These are phyloP conservation scores for Oligia latruncula DNA, from an alignment of 2,888 invertebrate species.

Conservation along the genomic window DNA sequence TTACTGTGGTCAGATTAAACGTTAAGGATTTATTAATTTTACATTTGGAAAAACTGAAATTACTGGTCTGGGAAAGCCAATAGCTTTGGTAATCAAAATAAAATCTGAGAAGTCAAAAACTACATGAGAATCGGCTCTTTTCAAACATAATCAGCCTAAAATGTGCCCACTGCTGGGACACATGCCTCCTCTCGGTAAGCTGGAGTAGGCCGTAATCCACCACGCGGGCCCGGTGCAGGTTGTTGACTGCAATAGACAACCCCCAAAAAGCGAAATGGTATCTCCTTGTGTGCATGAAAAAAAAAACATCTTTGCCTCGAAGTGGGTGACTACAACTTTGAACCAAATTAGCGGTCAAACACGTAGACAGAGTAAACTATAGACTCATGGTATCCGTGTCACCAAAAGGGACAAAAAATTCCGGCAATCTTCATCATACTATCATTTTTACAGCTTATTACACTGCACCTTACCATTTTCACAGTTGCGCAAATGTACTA, in stretches of 20 bases:
- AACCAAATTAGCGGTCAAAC: constrained; percentile 6
- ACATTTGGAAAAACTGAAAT: neutral
- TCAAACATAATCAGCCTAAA: neutral
- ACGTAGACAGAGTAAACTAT: too few species aligned
- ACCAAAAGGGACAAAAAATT: too few species aligned
- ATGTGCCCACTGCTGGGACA: neutral
- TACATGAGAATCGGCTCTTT: neutral
- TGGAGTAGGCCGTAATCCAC: neutral
- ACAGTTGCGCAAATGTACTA: too few species aligned
- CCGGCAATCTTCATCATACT: too few species aligned
- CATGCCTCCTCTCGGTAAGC: too few species aligned
- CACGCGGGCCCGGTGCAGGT: neutral
- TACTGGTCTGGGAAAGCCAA: neutral
- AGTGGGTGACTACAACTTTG: neutral
- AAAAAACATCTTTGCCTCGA: neutral
- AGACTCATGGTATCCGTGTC: too few species aligned
- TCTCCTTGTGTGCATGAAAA: neutral
- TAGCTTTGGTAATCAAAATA: neutral
- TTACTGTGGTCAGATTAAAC: neutral
- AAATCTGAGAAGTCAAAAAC: neutral
- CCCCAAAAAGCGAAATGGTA: neutral
- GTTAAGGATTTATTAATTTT: too few species aligned
- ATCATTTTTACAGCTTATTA: too few species aligned
- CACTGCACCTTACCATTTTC: too few species aligned
- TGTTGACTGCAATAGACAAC: too few species aligned